Evolutionary conservation across 2,888 invertebrate species (phyloP).

Genomic region (Drosophila testacea): DNA sequence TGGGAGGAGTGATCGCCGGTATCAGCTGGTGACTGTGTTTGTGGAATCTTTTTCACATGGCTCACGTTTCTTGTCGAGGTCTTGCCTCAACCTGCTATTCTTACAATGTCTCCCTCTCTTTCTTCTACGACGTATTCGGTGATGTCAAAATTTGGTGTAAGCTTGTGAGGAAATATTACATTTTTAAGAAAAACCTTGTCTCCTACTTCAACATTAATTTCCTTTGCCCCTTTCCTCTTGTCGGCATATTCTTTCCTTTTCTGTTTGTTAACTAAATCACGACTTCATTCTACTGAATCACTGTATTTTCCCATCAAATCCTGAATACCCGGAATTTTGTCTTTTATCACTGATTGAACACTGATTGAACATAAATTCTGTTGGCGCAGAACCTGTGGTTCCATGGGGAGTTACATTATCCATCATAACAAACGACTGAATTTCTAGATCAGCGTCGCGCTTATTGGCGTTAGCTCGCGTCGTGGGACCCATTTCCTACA

Average conservation of each 20-base stretch:
- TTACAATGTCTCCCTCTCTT: not conserved
- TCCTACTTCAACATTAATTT: not conserved
- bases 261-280: not conserved
- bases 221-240: slow-evolving; percentile 1
- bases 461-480: too few relatives aligned
- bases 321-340: not conserved
- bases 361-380: too few relatives aligned
- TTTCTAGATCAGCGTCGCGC: too few relatives aligned
- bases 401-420: too few relatives aligned
- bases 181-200: not conserved
- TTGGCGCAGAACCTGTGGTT: too few relatives aligned
- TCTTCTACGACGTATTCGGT: not conserved
- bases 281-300: not conserved
- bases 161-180: not conserved
- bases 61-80: too few relatives aligned
- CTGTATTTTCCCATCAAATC: not conserved
- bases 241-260: not conserved
- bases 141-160: slow-evolving; percentile 2
- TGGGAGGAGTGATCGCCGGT: too few relatives aligned
- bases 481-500: too few relatives aligned
- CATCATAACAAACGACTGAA: too few relatives aligned
- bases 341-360: not conserved
- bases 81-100: not conserved
- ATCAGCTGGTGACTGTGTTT: too few relatives aligned
- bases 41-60: too few relatives aligned